phyloP scores from a whole-genome alignment of 1,140 invertebrate species.

The Mactra quadrangularis region DNA sequence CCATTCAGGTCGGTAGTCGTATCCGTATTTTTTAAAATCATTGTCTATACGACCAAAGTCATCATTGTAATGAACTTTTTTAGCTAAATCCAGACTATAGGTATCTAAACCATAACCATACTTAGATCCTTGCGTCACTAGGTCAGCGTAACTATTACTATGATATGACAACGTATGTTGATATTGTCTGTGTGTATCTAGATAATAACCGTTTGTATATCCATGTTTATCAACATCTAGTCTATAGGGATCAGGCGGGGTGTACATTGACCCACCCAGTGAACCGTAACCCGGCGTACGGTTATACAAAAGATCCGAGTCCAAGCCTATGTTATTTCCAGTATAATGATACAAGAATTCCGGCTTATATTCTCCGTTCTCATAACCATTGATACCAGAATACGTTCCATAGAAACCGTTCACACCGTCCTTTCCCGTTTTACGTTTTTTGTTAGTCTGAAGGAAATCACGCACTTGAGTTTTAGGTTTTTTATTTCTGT shows the following conservation, averaged over 20 bases:
- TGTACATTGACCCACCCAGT: conserved; percentile 72
- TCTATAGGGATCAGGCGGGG: conserved; percentile 75
- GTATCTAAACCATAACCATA: conserved; percentile 80
- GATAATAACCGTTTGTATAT: conserved; percentile 80
- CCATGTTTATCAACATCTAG: conserved; percentile 80
- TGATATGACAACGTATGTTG: conserved; percentile 77
- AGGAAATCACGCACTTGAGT: conserved; percentile 96
- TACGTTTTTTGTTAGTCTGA: conserved; percentile 95
- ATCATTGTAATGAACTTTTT: conserved; percentile 79
- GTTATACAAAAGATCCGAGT: conserved; percentile 76
- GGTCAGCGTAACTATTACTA: conserved; percentile 79
- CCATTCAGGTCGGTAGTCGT: conserved; percentile 74
- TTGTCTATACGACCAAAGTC: conserved; percentile 71
- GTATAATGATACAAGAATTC: conserved; percentile 80
- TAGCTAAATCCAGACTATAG: conserved; percentile 81
- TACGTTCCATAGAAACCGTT: conserved; percentile 83
- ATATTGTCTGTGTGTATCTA: conserved; percentile 79
- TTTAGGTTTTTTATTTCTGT: conserved; percentile 91
- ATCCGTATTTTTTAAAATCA: conserved; percentile 76
- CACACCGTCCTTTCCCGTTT: conserved; percentile 82
- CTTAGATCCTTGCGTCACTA: conserved; percentile 76
- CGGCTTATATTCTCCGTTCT: conserved; percentile 77
- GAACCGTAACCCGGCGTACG: conserved; percentile 77
- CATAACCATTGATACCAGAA: conserved; percentile 79
- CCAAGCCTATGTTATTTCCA: conserved; percentile 76